phyloP scores from a whole-genome alignment of 2,797 vertebrate species.

The Oceanodroma leucorhoa region DNA sequence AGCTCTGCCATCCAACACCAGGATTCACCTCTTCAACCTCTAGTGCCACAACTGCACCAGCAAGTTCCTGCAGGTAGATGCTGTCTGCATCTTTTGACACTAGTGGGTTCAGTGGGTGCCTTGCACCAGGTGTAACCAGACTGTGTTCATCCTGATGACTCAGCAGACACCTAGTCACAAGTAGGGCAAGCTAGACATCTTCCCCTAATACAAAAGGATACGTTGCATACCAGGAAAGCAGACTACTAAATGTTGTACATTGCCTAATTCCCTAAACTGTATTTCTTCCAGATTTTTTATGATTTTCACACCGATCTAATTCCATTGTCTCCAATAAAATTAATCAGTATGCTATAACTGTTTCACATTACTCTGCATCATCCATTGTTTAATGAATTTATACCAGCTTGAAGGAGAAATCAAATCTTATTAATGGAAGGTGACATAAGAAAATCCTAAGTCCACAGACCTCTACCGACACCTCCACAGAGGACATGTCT shows the following conservation, averaged over 20 bases:
- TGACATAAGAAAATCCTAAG: not conserved
- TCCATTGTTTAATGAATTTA: not conserved
- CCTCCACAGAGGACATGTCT: not conserved
- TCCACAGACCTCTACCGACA: not conserved
- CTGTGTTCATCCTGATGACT: not conserved
- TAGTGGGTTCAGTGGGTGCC: not conserved
- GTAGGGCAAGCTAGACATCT: not conserved
- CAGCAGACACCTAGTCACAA: not conserved
- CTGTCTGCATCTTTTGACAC: not conserved
- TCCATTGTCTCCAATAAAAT: not conserved
- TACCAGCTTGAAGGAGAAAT: not conserved
- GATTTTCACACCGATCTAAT: not conserved
- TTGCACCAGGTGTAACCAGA: not conserved
- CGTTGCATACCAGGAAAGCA: not conserved
- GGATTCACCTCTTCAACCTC: not conserved
- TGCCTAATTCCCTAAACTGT: not conserved
- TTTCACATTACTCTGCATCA: not conserved
- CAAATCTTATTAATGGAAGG: not conserved
- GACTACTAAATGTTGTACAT: not conserved
- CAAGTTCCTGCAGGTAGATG: not conserved
- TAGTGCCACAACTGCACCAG: not conserved
- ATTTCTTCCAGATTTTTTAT: not conserved
- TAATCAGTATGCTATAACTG: not conserved
- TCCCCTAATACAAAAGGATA: not conserved
- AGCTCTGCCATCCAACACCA: not conserved